These are phyloP conservation scores for Microctenopoma lineatum DNA, from an alignment of 2,797 vertebrate genomes.

Conservation along the genomic window DNA sequence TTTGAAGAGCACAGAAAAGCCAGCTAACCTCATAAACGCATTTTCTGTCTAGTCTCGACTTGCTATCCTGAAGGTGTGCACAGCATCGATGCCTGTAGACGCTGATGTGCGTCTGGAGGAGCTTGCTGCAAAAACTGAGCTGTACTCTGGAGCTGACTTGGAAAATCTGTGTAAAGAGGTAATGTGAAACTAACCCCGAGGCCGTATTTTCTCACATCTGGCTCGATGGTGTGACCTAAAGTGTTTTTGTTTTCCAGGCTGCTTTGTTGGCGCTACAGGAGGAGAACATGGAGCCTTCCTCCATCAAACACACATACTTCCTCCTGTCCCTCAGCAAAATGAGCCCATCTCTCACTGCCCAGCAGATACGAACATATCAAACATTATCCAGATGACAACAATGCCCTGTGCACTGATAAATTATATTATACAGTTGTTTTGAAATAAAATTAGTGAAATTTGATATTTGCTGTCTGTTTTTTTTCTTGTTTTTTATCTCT, in stretches of 20 bases:
- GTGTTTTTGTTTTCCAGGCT: slow-evolving; percentile 80
- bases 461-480: neutral
- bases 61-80: slow-evolving; percentile 87
- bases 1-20: neutral
- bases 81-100: slow-evolving; percentile 83
- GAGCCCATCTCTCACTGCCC: slow-evolving; percentile 86
- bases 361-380: slow-evolving; percentile 86
- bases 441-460: slow-evolving; percentile 44
- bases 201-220: neutral
- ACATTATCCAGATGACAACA: slow-evolving; percentile 66
- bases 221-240: neutral
- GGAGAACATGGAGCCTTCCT: slow-evolving; percentile 85
- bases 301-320: slow-evolving; percentile 87
- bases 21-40: neutral
- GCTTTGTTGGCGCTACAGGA: slow-evolving; percentile 90
- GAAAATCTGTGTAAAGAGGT: slow-evolving; percentile 96
- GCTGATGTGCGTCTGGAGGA: slow-evolving; percentile 85
- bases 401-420: neutral
- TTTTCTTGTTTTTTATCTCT: neutral
- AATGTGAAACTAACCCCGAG: slow-evolving; percentile 1
- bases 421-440: slow-evolving; percentile 2
- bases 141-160: slow-evolving; percentile 95
- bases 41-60: slow-evolving; percentile 84
- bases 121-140: slow-evolving; percentile 81
- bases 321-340: slow-evolving; percentile 80